These are phyloP conservation scores for Eolophus roseicapilla DNA, from an alignment of 2,113 vertebrate genomes.

Conservation along the genomic window DNA sequence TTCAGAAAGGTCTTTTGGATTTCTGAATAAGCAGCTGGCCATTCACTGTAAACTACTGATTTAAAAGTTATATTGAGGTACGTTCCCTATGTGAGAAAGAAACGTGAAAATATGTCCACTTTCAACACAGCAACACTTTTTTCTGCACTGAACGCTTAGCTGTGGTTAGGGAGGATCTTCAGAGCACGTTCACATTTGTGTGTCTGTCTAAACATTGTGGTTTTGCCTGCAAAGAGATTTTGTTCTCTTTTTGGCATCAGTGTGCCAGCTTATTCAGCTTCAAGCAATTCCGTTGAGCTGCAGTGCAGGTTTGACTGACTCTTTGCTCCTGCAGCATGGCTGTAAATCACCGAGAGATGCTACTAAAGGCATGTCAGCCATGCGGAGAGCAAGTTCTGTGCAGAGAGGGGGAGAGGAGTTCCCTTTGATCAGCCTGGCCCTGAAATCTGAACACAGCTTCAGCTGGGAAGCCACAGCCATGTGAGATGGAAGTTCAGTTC, in stretches of 20 bases:
- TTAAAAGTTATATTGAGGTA: neutral
- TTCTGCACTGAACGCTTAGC: neutral
- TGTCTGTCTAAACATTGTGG: neutral
- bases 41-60: neutral
- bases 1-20: neutral
- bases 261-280: neutral
- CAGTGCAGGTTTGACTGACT: constrained; percentile 49
- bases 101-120: neutral
- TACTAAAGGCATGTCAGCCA: neutral
- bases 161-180: neutral
- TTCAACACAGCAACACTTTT: neutral
- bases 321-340: neutral
- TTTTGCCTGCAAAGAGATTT: neutral
- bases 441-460: neutral
- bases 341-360: constrained; percentile 39
- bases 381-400: neutral
- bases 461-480: neutral
- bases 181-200: neutral
- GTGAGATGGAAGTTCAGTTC: neutral
- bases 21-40: neutral
- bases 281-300: constrained; percentile 20
- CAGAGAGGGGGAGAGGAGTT: neutral
- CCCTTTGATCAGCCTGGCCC: neutral
- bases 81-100: neutral
- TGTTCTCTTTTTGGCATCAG: constrained; percentile 8